A percentile compares a stretch with the other conserved stretches of the same genome.
Evolutionary conservation across 2,113 vertebrate genomes (phyloP).

Genomic region (Pomatorhinus ruficollis): DNA sequence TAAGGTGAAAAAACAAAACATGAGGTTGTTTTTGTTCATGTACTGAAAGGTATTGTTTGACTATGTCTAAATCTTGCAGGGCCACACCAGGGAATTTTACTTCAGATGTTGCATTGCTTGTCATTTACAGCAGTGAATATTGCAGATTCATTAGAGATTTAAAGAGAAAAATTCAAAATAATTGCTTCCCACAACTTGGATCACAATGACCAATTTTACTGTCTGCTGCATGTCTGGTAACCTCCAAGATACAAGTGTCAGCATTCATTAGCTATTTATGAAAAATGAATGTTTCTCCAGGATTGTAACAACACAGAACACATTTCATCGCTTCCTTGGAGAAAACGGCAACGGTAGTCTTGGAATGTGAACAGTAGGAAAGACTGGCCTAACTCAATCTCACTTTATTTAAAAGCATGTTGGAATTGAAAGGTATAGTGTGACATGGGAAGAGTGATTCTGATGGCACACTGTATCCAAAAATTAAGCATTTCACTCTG

Average conservation of each 20-base stretch:
- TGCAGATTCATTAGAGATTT: background rate
- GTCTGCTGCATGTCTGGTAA: background rate
- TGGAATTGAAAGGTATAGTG: background rate
- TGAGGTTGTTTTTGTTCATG: background rate
- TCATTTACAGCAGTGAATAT: background rate
- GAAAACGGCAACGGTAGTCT: background rate
- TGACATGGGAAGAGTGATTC: background rate
- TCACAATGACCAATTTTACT: background rate
- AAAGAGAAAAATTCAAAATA: background rate
- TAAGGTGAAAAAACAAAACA: background rate
- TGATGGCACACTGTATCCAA: background rate
- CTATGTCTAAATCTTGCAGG: background rate
- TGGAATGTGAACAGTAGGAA: background rate
- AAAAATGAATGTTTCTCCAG: background rate
- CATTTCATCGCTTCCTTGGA: background rate
- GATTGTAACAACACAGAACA: background rate
- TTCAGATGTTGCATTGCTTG: background rate
- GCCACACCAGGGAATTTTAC: background rate
- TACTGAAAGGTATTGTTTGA: background rate
- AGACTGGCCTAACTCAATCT: background rate
- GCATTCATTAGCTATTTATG: background rate
- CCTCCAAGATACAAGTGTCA: background rate
- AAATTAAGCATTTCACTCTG: background rate
- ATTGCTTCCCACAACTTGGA: background rate
- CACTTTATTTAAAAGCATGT: background rate